Percentiles rank a stretch among this genome's conserved stretches.
Evolutionary conservation across 2,888 invertebrate genomes (phyloP).

Genomic region (Drosophila vallismaia): DNA sequence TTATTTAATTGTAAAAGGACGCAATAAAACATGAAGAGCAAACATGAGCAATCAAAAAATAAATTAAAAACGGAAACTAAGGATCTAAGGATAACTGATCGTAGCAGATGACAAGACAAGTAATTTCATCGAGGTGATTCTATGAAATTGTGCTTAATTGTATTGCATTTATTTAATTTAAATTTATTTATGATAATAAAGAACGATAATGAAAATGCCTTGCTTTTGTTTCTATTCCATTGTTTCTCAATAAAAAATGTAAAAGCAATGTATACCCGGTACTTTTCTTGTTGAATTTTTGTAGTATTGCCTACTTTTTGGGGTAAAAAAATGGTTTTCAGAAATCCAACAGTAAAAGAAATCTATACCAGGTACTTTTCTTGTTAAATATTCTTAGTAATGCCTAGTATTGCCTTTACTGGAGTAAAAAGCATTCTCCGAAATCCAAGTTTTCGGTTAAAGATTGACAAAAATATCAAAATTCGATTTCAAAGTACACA

Average conservation of each 20-base stretch:
- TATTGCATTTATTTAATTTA: conserved; percentile 81
- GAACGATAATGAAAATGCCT: conserved; percentile 67
- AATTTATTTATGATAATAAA: conserved; percentile 79
- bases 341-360: not conserved
- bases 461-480: too few species aligned
- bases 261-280: too few species aligned
- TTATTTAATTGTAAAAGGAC: conserved; percentile 66
- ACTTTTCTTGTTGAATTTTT: too few species aligned
- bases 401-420: too few species aligned
- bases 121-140: conserved; percentile 66
- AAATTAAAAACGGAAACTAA: conserved; percentile 36
- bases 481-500: too few species aligned
- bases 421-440: too few species aligned
- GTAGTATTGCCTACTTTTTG: not conserved
- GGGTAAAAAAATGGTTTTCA: not conserved
- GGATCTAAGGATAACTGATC: conserved; percentile 21
- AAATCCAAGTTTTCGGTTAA: too few species aligned
- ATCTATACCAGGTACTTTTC: too few species aligned
- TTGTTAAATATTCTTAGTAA: too few species aligned
- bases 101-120: conserved; percentile 49
- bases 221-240: not conserved
- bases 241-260: not conserved
- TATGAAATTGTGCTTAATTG: conserved; percentile 81
- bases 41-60: conserved; percentile 47
- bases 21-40: conserved; percentile 48